Conservation (phyloP, 2,888 invertebrate genomes). For the Trissonchulus sp. region DNA sequence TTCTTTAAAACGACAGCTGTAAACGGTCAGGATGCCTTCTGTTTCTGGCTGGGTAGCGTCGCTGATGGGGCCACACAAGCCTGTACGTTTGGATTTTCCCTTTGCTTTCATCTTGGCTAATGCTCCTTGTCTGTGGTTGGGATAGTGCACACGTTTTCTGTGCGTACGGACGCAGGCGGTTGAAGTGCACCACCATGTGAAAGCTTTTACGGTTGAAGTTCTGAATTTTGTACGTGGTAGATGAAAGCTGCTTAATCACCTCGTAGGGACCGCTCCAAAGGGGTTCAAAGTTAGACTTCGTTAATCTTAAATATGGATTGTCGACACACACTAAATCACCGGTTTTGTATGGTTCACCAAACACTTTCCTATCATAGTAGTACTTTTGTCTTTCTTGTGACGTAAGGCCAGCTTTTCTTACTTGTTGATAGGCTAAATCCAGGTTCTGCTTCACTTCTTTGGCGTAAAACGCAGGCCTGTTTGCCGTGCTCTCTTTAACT, state of each 20-base stretch:
- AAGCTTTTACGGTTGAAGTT: not conserved
- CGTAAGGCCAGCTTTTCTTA: not conserved
- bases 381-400: not conserved
- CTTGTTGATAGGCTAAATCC: not conserved
- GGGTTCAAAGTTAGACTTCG: not conserved
- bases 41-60: not conserved
- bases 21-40: not conserved
- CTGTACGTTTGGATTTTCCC: too few species aligned
- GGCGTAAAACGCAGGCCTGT: not conserved
- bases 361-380: not conserved
- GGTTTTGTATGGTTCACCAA: not conserved
- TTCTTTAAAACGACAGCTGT: slow-evolving; percentile 1
- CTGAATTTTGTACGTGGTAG: not conserved
- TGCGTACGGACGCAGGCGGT: too few species aligned
- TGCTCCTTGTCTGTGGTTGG: not conserved
- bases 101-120: not conserved
- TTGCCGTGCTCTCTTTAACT: not conserved
- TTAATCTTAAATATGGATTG: not conserved
- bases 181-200: not conserved
- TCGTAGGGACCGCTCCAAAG: not conserved
- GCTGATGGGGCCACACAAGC: too few species aligned
- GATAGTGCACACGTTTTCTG: too few species aligned
- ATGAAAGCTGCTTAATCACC: not conserved
- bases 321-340: not conserved
- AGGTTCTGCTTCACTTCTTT: not conserved